A percentile compares a stretch with the other conserved stretches of the same genome.
Evolutionary conservation across 2,113 vertebrate genomes (phyloP).

Genomic region (Paradisaea rubra): DNA sequence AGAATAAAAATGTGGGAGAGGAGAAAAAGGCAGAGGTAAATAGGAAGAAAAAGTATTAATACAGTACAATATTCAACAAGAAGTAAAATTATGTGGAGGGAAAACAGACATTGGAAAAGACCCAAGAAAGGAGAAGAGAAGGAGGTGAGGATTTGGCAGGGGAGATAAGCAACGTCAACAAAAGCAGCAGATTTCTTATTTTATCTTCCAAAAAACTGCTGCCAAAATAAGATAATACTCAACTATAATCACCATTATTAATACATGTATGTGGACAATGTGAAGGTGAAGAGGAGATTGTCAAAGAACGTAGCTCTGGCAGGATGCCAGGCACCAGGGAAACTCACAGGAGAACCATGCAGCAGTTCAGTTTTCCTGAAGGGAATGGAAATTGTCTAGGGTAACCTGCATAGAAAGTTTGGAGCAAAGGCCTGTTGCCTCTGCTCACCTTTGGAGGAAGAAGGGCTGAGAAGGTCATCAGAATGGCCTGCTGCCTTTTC

Average conservation of each 20-base stretch:
- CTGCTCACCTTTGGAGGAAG: background rate
- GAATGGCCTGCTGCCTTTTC: background rate
- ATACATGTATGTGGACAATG: background rate
- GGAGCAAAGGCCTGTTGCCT: background rate
- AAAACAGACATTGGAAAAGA: conserved; percentile 14
- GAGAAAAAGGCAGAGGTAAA: background rate
- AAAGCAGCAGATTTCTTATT: background rate
- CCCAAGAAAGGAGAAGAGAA: conserved; percentile 9
- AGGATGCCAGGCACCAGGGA: background rate
- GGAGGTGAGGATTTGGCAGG: background rate
- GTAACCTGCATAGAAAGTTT: background rate
- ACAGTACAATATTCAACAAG: background rate
- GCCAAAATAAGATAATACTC: conserved; percentile 10
- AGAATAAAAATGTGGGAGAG: background rate
- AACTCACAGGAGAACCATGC: rapidly evolving
- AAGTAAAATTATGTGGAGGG: background rate
- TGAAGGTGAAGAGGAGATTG: background rate
- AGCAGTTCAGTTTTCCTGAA: background rate
- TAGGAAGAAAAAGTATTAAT: background rate
- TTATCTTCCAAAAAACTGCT: background rate
- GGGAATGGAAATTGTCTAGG: background rate
- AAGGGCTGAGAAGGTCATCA: background rate
- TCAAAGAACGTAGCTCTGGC: background rate
- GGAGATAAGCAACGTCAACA: background rate
- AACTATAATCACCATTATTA: background rate